Conservation (phyloP, 2,113 vertebrate genomes). For the Sialia sialis region DNA sequence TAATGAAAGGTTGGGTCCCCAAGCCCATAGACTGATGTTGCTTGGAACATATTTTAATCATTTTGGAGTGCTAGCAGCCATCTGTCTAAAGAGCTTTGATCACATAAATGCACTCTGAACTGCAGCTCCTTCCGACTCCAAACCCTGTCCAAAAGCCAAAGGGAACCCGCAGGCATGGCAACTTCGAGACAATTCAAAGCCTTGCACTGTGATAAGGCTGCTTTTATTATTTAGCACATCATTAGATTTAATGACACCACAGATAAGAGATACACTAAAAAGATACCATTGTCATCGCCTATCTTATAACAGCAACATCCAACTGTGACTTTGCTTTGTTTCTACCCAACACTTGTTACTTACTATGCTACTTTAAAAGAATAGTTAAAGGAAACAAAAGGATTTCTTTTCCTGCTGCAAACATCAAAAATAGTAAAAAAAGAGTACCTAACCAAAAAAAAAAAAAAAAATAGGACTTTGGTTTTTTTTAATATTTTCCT, state of each 20-base stretch:
- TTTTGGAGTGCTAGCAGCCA: slow-evolving; percentile 57
- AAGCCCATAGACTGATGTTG: slow-evolving; percentile 57
- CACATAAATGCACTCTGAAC: slow-evolving; percentile 36
- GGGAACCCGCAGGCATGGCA: neutral
- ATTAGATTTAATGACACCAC: slow-evolving; percentile 55
- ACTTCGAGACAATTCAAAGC: slow-evolving; percentile 30
- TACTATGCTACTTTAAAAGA: neutral
- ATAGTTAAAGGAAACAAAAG: slow-evolving; percentile 4
- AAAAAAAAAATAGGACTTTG: neutral
- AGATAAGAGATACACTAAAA: slow-evolving; percentile 60
- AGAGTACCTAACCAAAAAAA: neutral
- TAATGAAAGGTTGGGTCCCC: slow-evolving; percentile 63
- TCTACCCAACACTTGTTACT: neutral
- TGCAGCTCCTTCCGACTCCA: slow-evolving; percentile 32
- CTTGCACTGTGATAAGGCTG: slow-evolving; percentile 27
- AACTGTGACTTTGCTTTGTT: slow-evolving; percentile 39
- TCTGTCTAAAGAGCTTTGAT: slow-evolving; percentile 51
- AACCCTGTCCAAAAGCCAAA: slow-evolving; percentile 24
- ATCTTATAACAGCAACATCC: slow-evolving; percentile 47
- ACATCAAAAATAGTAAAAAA: neutral
- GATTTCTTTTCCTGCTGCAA: neutral
- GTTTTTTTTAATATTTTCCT: neutral
- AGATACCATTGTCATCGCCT: slow-evolving; percentile 60
- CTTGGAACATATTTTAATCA: slow-evolving; percentile 63
- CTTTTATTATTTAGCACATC: slow-evolving; percentile 59